A percentile compares a stretch with the other conserved stretches of the same genome.
phyloP scores from a whole-genome alignment of 2,888 invertebrate genomes.

The Idaea aversata region DNA sequence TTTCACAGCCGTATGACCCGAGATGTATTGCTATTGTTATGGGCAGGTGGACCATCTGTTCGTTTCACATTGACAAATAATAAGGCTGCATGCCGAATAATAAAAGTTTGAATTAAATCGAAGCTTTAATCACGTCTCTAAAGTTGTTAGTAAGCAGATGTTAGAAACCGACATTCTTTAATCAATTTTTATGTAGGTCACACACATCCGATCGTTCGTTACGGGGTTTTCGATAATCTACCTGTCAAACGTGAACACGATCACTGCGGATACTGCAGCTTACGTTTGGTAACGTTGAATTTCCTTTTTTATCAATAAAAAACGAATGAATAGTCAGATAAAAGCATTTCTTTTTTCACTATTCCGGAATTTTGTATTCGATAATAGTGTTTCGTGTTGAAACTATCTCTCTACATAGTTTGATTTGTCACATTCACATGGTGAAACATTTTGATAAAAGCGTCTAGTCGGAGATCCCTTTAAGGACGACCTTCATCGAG shows the following conservation, averaged over 20 bases:
- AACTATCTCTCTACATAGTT: neutral
- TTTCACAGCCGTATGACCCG: too few species aligned
- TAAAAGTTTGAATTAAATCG: neutral
- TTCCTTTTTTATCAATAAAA: neutral
- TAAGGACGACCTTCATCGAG: too few species aligned
- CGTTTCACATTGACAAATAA: too few species aligned
- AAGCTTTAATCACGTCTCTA: neutral
- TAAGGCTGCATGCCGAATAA: too few species aligned
- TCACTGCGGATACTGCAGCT: slow-evolving; percentile 42
- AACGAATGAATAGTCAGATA: slow-evolving; percentile 1
- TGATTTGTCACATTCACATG: neutral
- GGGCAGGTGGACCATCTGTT: too few species aligned
- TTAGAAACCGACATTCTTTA: neutral
- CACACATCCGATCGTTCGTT: slow-evolving; percentile 42
- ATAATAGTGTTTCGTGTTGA: neutral
- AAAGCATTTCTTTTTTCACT: neutral
- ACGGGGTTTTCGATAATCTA: slow-evolving; percentile 60
- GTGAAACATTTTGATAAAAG: neutral
- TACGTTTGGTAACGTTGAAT: slow-evolving; percentile 30
- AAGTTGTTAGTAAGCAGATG: neutral
- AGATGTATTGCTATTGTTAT: too few species aligned
- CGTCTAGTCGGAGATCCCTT: too few species aligned
- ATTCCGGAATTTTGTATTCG: slow-evolving; percentile 1
- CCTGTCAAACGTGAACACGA: slow-evolving; percentile 62
- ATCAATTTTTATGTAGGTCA: neutral